Percentiles rank a stretch among this genome's conserved stretches.
Evolutionary conservation across 1,140 invertebrate species (phyloP).

Genomic region (Zaprionus taronus): DNA sequence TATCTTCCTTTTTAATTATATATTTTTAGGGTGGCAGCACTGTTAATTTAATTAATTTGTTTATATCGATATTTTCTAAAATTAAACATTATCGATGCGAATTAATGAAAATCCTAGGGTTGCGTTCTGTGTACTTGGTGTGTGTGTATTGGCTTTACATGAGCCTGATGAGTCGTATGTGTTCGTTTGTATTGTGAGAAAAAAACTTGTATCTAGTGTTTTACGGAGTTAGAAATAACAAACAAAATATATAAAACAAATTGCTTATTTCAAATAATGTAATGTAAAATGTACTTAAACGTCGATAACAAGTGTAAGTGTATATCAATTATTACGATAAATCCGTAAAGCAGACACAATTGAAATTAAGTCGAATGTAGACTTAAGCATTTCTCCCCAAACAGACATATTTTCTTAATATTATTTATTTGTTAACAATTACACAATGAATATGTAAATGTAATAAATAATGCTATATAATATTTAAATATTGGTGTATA

Average conservation of each 20-base stretch:
- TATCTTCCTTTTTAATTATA: too few relatives aligned
- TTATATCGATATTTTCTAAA: neutral
- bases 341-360: neutral
- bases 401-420: neutral
- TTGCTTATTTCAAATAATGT: neutral
- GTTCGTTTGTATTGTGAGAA: neutral
- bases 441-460: neutral
- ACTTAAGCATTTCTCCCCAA: neutral
- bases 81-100: neutral
- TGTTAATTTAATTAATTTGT: neutral
- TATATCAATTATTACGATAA: neutral
- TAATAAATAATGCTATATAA: neutral
- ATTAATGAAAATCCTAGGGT: neutral
- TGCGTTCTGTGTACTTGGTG: neutral
- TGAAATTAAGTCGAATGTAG: neutral
- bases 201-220: neutral
- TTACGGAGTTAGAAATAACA: neutral
- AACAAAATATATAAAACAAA: neutral
- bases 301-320: neutral
- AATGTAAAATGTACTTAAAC: neutral
- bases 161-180: neutral
- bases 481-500: neutral
- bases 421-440: neutral
- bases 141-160: neutral
- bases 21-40: neutral